Evolutionary conservation across 2,797 vertebrate genomes (phyloP).

Genomic region (Mormyrops attenuatus): DNA sequence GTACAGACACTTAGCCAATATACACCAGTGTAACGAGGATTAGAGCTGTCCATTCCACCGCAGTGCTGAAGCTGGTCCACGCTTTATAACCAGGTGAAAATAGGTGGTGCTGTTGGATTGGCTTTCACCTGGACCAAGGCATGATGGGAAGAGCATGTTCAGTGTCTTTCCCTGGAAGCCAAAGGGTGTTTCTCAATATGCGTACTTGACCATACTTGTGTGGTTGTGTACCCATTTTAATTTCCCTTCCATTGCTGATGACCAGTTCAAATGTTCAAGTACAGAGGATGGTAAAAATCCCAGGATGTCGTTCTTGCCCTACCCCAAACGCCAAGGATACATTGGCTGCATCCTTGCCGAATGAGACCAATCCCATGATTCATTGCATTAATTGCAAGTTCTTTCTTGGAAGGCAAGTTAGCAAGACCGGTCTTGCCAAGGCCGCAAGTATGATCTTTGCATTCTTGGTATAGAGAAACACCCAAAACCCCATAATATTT

Average conservation of each 20-base stretch:
- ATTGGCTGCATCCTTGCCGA: neutral
- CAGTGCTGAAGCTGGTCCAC: neutral
- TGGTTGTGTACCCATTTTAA: neutral
- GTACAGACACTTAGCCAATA: neutral
- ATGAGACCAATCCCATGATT: neutral
- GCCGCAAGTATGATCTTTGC: neutral
- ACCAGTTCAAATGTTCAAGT: neutral
- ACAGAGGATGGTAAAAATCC: neutral
- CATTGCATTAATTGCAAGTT: neutral
- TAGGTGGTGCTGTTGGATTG: neutral
- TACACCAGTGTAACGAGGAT: neutral
- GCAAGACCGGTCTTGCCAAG: neutral
- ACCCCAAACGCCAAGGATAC: neutral
- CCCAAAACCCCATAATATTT: neutral
- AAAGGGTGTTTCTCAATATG: neutral
- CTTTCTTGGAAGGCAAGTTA: neutral
- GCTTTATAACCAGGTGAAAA: neutral
- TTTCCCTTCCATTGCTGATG: neutral
- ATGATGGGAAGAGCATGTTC: neutral
- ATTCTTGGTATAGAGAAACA: neutral
- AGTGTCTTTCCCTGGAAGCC: neutral
- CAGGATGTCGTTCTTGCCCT: neutral
- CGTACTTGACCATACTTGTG: neutral
- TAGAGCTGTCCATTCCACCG: neutral
- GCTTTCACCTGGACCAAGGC: neutral